Conservation (phyloP, 2,888 invertebrate genomes). For the Sphaeridia pumilis region DNA sequence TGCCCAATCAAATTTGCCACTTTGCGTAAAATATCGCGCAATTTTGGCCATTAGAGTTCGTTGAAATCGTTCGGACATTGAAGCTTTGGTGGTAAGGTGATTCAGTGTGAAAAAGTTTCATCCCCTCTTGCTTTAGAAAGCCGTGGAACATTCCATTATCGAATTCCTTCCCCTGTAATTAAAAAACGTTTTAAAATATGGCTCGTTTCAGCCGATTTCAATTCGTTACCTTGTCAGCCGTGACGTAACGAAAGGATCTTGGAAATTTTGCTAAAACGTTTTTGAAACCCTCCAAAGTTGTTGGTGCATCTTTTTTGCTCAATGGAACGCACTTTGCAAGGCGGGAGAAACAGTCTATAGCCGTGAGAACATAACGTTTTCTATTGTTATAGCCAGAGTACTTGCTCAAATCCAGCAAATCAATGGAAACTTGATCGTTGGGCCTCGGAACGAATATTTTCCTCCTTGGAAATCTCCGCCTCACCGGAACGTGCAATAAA, state of each 20-base stretch:
- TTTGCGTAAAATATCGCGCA: background rate
- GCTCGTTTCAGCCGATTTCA: background rate
- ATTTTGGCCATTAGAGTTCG: background rate
- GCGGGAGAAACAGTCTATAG: background rate
- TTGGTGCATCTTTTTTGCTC: background rate
- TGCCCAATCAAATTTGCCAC: background rate
- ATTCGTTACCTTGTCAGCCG: background rate
- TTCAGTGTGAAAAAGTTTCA: background rate
- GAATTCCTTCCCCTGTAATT: no score
- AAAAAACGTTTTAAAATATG: background rate
- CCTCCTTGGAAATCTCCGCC: background rate
- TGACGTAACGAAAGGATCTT: background rate
- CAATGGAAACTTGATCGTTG: background rate
- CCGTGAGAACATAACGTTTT: background rate
- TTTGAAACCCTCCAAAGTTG: background rate
- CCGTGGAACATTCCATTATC: no score
- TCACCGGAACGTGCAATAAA: background rate
- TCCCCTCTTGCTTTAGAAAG: background rate
- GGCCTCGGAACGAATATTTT: background rate
- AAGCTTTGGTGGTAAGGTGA: background rate
- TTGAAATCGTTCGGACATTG: background rate
- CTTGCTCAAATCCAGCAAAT: background rate
- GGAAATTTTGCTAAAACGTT: background rate
- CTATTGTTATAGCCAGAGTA: background rate
- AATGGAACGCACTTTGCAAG: background rate